These are phyloP conservation scores for Lepidocolaptes lacrymiger DNA, from an alignment of 2,797 vertebrate genomes.

Conservation along the genomic window DNA sequence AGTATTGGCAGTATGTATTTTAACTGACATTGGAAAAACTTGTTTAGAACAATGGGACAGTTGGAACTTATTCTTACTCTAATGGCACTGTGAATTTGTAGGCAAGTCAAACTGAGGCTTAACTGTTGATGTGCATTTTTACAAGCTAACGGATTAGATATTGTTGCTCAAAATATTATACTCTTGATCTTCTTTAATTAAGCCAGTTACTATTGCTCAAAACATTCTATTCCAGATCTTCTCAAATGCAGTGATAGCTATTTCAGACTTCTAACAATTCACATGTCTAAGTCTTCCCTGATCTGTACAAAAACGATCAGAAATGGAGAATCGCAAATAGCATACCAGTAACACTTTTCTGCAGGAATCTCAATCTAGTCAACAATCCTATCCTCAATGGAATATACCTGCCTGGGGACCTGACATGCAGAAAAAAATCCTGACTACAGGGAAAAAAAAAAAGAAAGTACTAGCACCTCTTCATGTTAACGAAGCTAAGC, in stretches of 20 bases:
- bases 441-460: not conserved
- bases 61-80: not conserved
- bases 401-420: not conserved
- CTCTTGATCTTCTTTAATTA: not conserved
- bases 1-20: not conserved
- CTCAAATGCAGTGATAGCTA: not conserved
- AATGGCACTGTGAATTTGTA: not conserved
- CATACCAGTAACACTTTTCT: not conserved
- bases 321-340: not conserved
- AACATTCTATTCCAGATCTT: not conserved
- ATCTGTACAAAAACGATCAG: not conserved
- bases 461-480: not conserved
- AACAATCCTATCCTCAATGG: not conserved
- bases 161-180: not conserved
- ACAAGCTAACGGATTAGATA: not conserved
- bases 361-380: not conserved
- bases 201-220: not conserved
- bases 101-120: not conserved
- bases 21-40: not conserved
- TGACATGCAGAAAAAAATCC: not conserved
- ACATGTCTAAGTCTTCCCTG: not conserved
- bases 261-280: not conserved
- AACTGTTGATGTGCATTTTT: not conserved
- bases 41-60: not conserved
- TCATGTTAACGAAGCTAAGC: not conserved